Conservation (phyloP, 2,888 invertebrate genomes). For the Eilema sororculum region DNA sequence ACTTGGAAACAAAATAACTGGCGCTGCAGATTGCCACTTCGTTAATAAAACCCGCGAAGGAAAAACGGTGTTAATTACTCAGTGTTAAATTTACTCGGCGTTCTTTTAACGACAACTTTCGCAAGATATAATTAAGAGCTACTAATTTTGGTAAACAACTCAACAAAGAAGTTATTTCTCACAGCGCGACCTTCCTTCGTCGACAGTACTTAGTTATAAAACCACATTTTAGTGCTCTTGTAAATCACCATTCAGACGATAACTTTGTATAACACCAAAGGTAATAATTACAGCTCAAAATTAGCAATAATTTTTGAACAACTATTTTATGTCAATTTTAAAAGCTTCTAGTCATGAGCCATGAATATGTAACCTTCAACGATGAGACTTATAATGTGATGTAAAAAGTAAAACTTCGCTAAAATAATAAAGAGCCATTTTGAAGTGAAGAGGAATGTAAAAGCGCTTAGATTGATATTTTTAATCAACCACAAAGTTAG, state of each 20-base stretch:
- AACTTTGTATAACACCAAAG: slow-evolving; percentile 36
- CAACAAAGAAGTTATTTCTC: slow-evolving; percentile 38
- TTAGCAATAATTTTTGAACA: slow-evolving; percentile 34
- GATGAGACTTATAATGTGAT: slow-evolving; percentile 18
- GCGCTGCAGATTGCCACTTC: slow-evolving; percentile 2
- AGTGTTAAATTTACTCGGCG: slow-evolving; percentile 37
- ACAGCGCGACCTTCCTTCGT: slow-evolving; percentile 21
- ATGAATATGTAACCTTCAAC: slow-evolving; percentile 29
- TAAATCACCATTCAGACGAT: slow-evolving; percentile 36
- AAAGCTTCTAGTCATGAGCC: slow-evolving; percentile 34
- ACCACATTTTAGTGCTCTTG: slow-evolving; percentile 31
- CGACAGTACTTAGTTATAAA: slow-evolving; percentile 28
- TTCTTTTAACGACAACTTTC: slow-evolving; percentile 22
- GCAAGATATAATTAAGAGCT: slow-evolving; percentile 35
- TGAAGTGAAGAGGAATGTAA: slow-evolving; percentile 38
- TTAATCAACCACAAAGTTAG: slow-evolving; percentile 69
- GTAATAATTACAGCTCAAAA: slow-evolving; percentile 38
- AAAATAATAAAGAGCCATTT: slow-evolving; percentile 43
- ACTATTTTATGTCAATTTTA: slow-evolving; percentile 36
- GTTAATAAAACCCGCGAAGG: background rate
- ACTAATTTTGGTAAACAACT: slow-evolving; percentile 43
- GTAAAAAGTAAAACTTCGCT: slow-evolving; percentile 35
- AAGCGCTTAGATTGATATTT: slow-evolving; percentile 66
- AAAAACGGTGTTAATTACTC: slow-evolving; percentile 23
- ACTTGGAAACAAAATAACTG: background rate